Base-by-base conservation (phyloP, 2,113 vertebrate species). In the Apodemus sylvaticus region DNA sequence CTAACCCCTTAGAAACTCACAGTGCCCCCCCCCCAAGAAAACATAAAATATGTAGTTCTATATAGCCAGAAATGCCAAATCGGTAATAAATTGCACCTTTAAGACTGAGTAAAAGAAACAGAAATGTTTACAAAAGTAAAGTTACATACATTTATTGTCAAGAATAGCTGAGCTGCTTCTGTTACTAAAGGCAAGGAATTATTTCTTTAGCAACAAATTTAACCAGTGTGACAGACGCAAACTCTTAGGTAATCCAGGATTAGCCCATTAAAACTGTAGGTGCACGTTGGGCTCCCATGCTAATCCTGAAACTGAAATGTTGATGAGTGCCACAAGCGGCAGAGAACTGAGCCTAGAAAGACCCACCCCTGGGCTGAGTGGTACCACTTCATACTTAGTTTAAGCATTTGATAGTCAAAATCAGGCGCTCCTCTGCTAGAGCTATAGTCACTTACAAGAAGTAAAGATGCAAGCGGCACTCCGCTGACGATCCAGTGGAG, bases 161-260 rank as follows among this genome's bases (percentile, higher is more conserved):
- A 22, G 91, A 92, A 96, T 62, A 97, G 74, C 53, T 96, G 96
- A 98, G 96, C 78, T 97, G 76, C 34, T 96, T 93, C 93, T 95
- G 51, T 98, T 95, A 87, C 94, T 95, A 97, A 97, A 70, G 53
- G 92, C 87, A 89, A 58, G 95, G 97, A 87, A 97, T 97, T 96
- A 96, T 77, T 76, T 79, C 91, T 97, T 96, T 97, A 98, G 90
- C 96, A 98, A 98, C 70, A 94, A 97, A 97, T 94, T 97, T 98
- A 97, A 78, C 94, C 95, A 98, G 94, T 97, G 95, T 93, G 97
- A 96, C 94, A 96, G 96, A 96, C 95, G 93, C 97, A 96, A 91
- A 97, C 81, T 89, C 77, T 74, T 97, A 94, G 95, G 97, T 98
- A 98, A 98, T 96, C 91, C 93, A 98, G 97, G 90, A 98, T 98